Percentiles rank a stretch among this genome's conserved stretches.
phyloP scores from a whole-genome alignment of 2,113 vertebrate species.

The Oceanodroma tethys region DNA sequence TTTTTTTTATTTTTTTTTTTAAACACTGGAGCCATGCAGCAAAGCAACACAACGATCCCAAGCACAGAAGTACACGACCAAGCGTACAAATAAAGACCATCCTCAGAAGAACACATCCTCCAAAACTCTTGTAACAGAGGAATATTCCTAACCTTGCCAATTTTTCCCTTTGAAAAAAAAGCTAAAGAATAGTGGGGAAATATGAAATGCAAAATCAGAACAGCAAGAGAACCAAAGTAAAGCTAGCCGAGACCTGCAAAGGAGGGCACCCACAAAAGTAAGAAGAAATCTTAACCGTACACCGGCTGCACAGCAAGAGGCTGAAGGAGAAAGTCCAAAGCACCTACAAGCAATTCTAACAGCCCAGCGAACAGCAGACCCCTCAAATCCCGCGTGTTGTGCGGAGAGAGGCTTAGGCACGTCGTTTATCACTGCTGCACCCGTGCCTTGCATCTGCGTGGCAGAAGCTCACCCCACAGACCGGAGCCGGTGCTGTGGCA shows the following conservation, averaged over 20 bases:
- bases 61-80: background rate
- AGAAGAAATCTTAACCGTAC: background rate
- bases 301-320: background rate
- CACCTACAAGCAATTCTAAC: background rate
- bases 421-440: background rate
- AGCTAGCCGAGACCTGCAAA: background rate
- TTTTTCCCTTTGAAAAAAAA: background rate
- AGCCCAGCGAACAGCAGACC: background rate
- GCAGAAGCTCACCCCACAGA: background rate
- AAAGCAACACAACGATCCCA: background rate
- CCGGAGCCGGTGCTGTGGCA: fast-evolving
- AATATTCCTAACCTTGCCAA: background rate
- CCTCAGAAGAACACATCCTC: background rate
- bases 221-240: background rate
- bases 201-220: background rate
- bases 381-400: fast-evolving
- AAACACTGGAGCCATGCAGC: background rate
- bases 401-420: background rate
- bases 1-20: too few relatives aligned
- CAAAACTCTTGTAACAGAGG: background rate
- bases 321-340: background rate
- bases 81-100: background rate
- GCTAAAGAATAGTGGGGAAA: background rate
- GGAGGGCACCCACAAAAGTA: background rate
- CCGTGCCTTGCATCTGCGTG: background rate